phyloP scores from a whole-genome alignment of 2,888 invertebrate species.

The Oscheius onirici region DNA sequence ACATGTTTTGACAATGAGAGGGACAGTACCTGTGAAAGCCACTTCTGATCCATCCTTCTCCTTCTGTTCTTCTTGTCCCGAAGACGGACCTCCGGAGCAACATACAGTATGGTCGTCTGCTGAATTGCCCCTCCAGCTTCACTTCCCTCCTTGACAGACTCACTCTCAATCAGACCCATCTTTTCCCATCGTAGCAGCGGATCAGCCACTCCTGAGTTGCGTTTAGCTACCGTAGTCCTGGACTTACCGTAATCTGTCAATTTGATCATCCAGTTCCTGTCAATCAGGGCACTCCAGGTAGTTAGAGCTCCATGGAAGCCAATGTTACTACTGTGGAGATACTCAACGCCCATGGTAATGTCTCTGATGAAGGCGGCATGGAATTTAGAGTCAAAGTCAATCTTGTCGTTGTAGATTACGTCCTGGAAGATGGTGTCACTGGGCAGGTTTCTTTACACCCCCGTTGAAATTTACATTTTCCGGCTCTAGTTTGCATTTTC shows the following conservation, averaged over 20 bases:
- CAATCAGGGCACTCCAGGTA: constrained; percentile 52
- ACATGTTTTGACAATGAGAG: not conserved
- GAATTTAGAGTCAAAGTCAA: constrained; percentile 53
- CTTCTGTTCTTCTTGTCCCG: constrained; percentile 44
- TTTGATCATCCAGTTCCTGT: constrained; percentile 56
- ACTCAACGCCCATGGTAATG: constrained; percentile 57
- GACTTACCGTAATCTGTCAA: constrained; percentile 54
- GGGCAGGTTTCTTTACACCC: not conserved
- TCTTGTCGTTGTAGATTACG: constrained; percentile 55
- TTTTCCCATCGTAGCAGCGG: constrained; percentile 55
- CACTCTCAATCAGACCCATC: constrained; percentile 45
- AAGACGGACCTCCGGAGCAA: constrained; percentile 48
- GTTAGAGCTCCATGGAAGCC: constrained; percentile 55
- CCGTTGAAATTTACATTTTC: constrained; percentile 18
- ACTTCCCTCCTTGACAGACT: constrained; percentile 49
- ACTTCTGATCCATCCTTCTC: constrained; percentile 47
- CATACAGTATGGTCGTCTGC: constrained; percentile 30
- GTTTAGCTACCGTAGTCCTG: not conserved
- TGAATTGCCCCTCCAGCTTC: constrained; percentile 38
- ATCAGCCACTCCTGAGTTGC: constrained; percentile 37
- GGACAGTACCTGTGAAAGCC: constrained; percentile 27
- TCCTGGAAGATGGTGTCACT: constrained; percentile 43
- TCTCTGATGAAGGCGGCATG: constrained; percentile 57
- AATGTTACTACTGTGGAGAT: constrained; percentile 51
- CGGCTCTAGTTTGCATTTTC: too few relatives aligned